Evolutionary conservation across 2,113 vertebrate genomes (phyloP).

Genomic region (Sporophila hypoxantha): DNA sequence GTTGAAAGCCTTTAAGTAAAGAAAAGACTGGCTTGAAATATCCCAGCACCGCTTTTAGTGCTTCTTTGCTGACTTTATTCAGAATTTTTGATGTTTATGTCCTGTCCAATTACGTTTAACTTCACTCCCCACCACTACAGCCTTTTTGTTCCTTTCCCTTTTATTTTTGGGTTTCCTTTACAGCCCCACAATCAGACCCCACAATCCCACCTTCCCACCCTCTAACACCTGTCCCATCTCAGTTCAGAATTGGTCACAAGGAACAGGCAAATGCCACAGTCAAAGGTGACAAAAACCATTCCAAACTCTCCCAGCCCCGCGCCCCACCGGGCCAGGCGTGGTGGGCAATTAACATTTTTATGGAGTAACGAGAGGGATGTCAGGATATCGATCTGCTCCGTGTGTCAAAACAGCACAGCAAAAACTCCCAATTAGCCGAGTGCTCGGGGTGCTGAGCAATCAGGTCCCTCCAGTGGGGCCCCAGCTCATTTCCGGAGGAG

Average conservation of each 20-base stretch:
- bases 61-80: neutral
- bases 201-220: neutral
- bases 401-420: neutral
- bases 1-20: neutral
- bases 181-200: neutral
- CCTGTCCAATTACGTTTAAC: neutral
- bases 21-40: neutral
- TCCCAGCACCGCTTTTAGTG: fast-evolving
- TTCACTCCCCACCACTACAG: fast-evolving
- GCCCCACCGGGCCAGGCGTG: neutral
- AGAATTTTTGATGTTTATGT: neutral
- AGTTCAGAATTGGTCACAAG: fast-evolving
- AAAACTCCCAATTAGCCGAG: neutral
- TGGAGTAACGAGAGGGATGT: neutral
- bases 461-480: neutral
- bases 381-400: neutral
- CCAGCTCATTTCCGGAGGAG: neutral
- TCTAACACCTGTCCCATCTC: no score
- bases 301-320: neutral
- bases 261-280: neutral
- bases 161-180: neutral
- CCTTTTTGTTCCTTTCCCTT: neutral
- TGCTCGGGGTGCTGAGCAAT: neutral
- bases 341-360: slow-evolving; percentile 17
- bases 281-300: neutral